A percentile compares a stretch with the other conserved stretches of the same genome.
Conservation (phyloP, 2,888 invertebrate genomes). For the Endomychus coccineus region DNA sequence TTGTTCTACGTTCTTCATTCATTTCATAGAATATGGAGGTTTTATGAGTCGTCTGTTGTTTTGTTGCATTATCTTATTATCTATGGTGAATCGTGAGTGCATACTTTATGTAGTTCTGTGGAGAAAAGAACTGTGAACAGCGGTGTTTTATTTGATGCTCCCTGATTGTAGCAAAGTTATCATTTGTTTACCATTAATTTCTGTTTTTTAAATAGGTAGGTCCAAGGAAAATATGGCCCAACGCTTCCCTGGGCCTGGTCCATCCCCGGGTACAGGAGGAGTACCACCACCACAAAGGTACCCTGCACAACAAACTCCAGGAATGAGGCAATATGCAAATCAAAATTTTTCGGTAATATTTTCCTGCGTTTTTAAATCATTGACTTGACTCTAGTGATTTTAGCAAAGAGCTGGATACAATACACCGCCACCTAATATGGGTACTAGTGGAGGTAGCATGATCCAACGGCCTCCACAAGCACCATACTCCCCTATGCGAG, state of each 20-base stretch:
- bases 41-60: too few species aligned
- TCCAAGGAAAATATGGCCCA: too few species aligned
- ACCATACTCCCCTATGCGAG: conserved; percentile 54
- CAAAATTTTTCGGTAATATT: conserved; percentile 68
- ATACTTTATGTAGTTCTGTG: too few species aligned
- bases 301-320: conserved; percentile 55
- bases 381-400: conserved; percentile 27
- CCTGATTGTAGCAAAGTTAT: too few species aligned
- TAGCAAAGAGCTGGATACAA: conserved; percentile 53
- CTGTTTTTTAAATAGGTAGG: too few species aligned
- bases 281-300: conserved; percentile 53
- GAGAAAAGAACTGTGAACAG: too few species aligned
- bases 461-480: conserved; percentile 52
- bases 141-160: too few species aligned
- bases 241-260: conserved; percentile 49
- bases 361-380: conserved; percentile 3
- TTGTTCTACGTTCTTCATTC: too few species aligned
- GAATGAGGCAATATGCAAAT: conserved; percentile 62
- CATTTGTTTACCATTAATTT: too few species aligned
- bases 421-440: conserved; percentile 57
- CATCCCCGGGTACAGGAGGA: conserved; percentile 47
- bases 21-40: too few species aligned
- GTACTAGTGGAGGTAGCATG: conserved; percentile 47
- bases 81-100: too few species aligned
- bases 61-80: too few species aligned